Base-by-base conservation (phyloP, 2,888 invertebrate species). In the Cylindroiulus punctatus region DNA sequence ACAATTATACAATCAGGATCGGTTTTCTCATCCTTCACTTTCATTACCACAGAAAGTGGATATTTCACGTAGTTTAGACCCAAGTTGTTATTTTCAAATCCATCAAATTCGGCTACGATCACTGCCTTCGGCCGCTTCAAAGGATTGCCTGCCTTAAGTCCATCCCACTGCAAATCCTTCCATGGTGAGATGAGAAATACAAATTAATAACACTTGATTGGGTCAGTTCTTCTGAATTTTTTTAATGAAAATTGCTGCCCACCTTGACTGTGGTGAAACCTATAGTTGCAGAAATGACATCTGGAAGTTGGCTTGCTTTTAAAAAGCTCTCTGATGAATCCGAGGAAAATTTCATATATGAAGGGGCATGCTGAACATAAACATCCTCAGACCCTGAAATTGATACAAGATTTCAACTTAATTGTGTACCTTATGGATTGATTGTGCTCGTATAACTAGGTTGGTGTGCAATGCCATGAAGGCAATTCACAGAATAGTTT, bases 41-140 rank as follows among this genome's bases (percentile, higher is more conserved):
- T 36, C 17, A 85, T 65, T 87, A 87, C 87, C 52, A 84, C 81
- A 81, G 14, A 22, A 52, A 87, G 52, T 26, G 87, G 87, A 44
- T 84, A 87, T 65, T 81, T 42, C 0, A 30, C 30, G 14, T 40
- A 36, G 12, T n/a, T 47, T 8, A 87, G 26, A 52, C 87, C 76
- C 47, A 82, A 65, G 32, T 87, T 44, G 17, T 84, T 10, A 22
- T 81, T 65, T 12, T 86, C 32, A 1, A 95, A 91, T 57, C 96
- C 96, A 91, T 95, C 94, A 84, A 96, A 92, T 84, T 93, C 93
- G 17, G 96, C 91, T 65, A 93, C 93, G 22, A 95, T 94, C 1
- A 94, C 92, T 52, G 94, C 94, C 90, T 95, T 94, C n/a, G 96
- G 94, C 84, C 94, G 92, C 87, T 93, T 91, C 89, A 96, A 96